A percentile compares a stretch with the other conserved stretches of the same genome.
These are phyloP conservation scores for Salpingus planirostris DNA, from an alignment of 2,888 invertebrate species.

Conservation along the genomic window DNA sequence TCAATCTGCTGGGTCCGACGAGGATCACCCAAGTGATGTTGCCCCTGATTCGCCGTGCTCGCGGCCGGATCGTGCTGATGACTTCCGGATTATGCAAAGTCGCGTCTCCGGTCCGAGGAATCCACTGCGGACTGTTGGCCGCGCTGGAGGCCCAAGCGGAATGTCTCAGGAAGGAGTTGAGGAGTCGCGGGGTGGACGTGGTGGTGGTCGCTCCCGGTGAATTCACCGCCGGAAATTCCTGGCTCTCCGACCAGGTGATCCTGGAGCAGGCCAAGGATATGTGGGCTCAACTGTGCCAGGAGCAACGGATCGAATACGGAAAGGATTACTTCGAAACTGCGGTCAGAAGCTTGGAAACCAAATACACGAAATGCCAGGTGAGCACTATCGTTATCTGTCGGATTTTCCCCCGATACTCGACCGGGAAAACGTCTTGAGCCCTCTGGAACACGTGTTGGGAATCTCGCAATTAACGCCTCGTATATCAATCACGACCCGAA, in stretches of 20 bases:
- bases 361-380: slow-evolving; percentile 64
- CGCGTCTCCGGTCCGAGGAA: slow-evolving; percentile 70
- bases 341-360: slow-evolving; percentile 62
- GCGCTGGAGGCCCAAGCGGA: slow-evolving; percentile 74
- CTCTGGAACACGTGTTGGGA: too few species aligned
- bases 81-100: slow-evolving; percentile 74
- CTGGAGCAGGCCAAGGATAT: slow-evolving; percentile 62
- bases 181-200: slow-evolving; percentile 65
- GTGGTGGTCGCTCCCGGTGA: slow-evolving; percentile 79
- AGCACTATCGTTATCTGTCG: too few species aligned
- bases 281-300: slow-evolving; percentile 71
- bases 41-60: slow-evolving; percentile 67
- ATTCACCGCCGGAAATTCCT: slow-evolving; percentile 70
- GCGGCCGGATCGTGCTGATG: slow-evolving; percentile 71
- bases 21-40: slow-evolving; percentile 60
- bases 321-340: slow-evolving; percentile 77
- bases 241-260: slow-evolving; percentile 55
- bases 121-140: slow-evolving; percentile 70
- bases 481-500: too few species aligned
- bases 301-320: slow-evolving; percentile 69
- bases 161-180: slow-evolving; percentile 63
- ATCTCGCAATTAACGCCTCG: too few species aligned
- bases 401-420: too few species aligned
- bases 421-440: too few species aligned
- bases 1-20: slow-evolving; percentile 66